Evolutionary conservation across 2,888 invertebrate species (phyloP).

Genomic region (Hydroisotoma schaefferi): DNA sequence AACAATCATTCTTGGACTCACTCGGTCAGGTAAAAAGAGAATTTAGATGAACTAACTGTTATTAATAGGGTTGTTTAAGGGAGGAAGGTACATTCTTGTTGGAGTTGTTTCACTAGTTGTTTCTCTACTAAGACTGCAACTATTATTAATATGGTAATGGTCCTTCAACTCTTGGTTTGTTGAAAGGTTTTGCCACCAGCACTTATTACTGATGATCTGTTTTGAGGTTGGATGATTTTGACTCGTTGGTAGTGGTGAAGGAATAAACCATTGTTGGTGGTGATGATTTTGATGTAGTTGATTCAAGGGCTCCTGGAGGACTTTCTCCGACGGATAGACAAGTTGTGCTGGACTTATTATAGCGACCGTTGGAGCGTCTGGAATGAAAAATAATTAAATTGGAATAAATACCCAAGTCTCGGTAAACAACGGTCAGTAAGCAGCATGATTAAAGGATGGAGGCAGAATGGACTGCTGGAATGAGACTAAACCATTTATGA

Average conservation of each 20-base stretch:
- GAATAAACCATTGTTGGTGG: not conserved
- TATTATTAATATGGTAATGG: constrained; percentile 11
- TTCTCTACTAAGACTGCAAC: not conserved
- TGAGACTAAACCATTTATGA: too few relatives aligned
- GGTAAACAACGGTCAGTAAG: too few relatives aligned
- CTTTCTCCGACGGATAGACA: constrained; percentile 9
- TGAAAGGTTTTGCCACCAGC: constrained; percentile 11
- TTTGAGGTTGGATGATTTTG: not conserved
- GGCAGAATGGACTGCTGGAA: too few relatives aligned
- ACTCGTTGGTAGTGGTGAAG: not conserved
- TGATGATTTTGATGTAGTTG: not conserved
- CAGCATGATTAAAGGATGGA: too few relatives aligned
- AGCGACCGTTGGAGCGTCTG: constrained; percentile 4
- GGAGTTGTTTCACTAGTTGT: not conserved
- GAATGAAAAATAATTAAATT: constrained; percentile 1
- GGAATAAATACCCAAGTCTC: too few relatives aligned
- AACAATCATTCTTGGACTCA: constrained; percentile 1
- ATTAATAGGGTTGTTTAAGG: not conserved
- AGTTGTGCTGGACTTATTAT: constrained; percentile 8
- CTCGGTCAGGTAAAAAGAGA: constrained; percentile 5
- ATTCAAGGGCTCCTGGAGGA: not conserved
- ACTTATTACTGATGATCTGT: not conserved
- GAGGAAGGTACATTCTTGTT: constrained; percentile 2
- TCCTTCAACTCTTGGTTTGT: not conserved
- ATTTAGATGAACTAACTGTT: too few relatives aligned